Conservation (phyloP, 2,797 vertebrate species). For the Hirundo rustica region DNA sequence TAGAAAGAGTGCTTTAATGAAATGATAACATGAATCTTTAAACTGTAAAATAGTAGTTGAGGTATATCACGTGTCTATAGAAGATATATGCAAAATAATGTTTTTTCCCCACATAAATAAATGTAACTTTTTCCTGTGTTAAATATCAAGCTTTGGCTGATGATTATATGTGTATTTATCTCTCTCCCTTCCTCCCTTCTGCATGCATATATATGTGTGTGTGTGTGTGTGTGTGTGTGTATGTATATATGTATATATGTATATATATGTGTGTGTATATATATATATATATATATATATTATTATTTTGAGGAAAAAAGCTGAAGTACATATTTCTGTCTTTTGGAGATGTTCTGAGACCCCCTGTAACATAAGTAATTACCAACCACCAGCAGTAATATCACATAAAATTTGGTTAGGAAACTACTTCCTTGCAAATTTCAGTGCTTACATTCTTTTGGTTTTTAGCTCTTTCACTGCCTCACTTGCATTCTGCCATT, state of each 20-base stretch:
- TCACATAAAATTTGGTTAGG: neutral
- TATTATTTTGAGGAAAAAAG: neutral
- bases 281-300: no score
- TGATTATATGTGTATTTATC: neutral
- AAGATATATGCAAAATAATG: neutral
- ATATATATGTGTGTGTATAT: no score
- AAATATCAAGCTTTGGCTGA: neutral
- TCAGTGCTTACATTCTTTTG: neutral
- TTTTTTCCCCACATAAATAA: neutral
- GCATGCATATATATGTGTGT: neutral
- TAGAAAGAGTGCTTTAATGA: neutral
- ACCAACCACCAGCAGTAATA: neutral
- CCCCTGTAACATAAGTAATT: neutral
- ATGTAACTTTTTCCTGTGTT: neutral
- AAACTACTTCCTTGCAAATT: neutral
- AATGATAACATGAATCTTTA: neutral
- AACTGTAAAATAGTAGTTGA: neutral
- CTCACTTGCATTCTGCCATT: neutral
- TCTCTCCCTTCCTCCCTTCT: neutral
- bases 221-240: no score
- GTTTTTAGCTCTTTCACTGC: neutral
- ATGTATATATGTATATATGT: rapidly evolving
- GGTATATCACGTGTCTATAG: neutral
- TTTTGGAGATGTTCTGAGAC: neutral
- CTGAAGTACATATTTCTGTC: neutral